Base-by-base conservation (phyloP, 2,888 invertebrate species). In the Drosophila buzzatii region DNA sequence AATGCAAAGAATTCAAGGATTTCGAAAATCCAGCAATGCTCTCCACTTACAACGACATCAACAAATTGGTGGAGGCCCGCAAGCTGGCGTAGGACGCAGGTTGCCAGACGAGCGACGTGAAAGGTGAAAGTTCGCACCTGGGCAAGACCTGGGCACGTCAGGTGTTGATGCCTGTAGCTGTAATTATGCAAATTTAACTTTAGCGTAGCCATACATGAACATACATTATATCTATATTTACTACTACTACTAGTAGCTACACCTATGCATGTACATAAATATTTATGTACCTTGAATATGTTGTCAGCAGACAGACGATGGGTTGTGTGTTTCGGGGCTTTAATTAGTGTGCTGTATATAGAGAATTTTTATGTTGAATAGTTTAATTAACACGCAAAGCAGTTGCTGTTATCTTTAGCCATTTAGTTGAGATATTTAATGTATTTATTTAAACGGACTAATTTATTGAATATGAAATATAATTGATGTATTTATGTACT, bases 21-120 rank as follows among this genome's bases (percentile, higher is more conserved):
- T 95, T 95, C 52, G 94, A 95, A 56, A 95, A 95, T 92, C 97
- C 97, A 69, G 97, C 97, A 18, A 97, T 97, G 96, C 95, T 97
- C 57, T 96, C 96, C 35, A 97, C 97, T 0, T 97, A 96, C 93
- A 96, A 97, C 84, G 97, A 97, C 85, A 97, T 97, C 82, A 97
- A 97, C 91, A 97, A 97, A 93, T 94, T 97, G 76, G 97, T 97
- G 0, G 96, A 96, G 70, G 97, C 97, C 9, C 95, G 97, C 76
- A 96, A 96, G 71, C 62, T 92, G 64, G 53, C 85, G 79, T 91
- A 90, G 55, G 55, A 41, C 18, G n/a, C 12, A 7, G 18, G 4
- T 7, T 10, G 44, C 70, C 47, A 59, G 8, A 8, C 44, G 23
- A 10, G 51, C 52, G 27, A 20, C 33, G 20, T 2, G 31, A 47